Conservation (phyloP, 1,140 invertebrate species). For the Brachionus manjavacas region DNA sequence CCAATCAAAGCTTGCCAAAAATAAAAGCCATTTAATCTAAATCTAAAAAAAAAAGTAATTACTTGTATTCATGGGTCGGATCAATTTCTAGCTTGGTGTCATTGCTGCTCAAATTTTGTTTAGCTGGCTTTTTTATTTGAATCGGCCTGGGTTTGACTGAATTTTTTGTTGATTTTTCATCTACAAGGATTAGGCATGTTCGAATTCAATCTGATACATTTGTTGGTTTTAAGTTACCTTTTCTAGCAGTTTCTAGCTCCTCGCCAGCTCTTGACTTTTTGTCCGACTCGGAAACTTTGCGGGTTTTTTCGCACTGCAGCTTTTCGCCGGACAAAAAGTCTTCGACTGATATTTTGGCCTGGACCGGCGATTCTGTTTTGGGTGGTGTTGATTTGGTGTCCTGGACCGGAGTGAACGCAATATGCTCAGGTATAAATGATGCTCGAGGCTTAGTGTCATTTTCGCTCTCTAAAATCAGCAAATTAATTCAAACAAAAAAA, state of each 20-base stretch:
- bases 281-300: conserved; percentile 8
- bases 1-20: conserved; percentile 36
- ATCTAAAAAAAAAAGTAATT: neutral
- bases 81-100: conserved; percentile 13
- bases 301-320: neutral
- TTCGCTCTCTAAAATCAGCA: neutral
- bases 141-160: neutral
- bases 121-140: neutral
- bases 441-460: neutral
- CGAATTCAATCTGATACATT: neutral
- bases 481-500: neutral
- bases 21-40: neutral
- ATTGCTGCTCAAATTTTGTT: neutral
- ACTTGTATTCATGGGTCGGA: conserved; percentile 32
- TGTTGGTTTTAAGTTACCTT: neutral
- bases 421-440: neutral
- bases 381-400: neutral
- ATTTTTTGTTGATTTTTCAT: neutral
- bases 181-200: neutral
- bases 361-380: neutral
- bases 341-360: neutral
- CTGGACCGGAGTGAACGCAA: neutral
- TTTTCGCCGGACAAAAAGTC: conserved; percentile 1
- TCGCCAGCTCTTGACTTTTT: neutral
- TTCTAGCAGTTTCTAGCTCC: neutral